phyloP scores from a whole-genome alignment of 2,113 vertebrate genomes.

The Paradoxurus hermaphroditus region DNA sequence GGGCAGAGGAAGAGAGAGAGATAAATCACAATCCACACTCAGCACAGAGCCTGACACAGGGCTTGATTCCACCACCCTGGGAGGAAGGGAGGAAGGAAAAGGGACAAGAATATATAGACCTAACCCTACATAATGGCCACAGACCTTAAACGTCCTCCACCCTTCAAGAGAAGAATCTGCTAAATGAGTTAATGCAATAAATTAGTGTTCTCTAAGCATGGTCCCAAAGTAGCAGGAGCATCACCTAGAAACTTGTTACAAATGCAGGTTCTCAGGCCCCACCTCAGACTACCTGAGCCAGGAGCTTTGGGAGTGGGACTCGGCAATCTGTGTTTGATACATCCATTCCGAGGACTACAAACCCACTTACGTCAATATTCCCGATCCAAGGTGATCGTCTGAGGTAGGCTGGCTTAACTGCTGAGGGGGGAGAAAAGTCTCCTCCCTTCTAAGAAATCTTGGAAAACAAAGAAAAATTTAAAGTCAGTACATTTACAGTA shows the following conservation, averaged over 20 bases:
- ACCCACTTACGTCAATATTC: background rate
- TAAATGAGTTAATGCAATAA: background rate
- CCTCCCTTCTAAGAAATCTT: background rate
- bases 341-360: background rate
- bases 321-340: background rate
- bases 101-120: background rate
- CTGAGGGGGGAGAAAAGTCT: background rate
- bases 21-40: no score
- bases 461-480: background rate
- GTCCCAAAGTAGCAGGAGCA: background rate
- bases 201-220: background rate
- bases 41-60: no score
- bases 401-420: background rate
- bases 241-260: background rate
- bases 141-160: background rate
- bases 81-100: background rate
- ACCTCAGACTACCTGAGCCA: background rate
- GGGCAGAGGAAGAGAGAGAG: no score
- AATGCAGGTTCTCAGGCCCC: background rate
- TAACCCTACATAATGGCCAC: background rate
- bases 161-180: background rate
- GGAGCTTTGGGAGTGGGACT: background rate
- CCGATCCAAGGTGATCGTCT: background rate
- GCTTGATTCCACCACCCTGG: no score
- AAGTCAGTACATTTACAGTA: background rate